These are phyloP conservation scores for Catharus bicknelli DNA, from an alignment of 2,113 vertebrate genomes.

Conservation along the genomic window DNA sequence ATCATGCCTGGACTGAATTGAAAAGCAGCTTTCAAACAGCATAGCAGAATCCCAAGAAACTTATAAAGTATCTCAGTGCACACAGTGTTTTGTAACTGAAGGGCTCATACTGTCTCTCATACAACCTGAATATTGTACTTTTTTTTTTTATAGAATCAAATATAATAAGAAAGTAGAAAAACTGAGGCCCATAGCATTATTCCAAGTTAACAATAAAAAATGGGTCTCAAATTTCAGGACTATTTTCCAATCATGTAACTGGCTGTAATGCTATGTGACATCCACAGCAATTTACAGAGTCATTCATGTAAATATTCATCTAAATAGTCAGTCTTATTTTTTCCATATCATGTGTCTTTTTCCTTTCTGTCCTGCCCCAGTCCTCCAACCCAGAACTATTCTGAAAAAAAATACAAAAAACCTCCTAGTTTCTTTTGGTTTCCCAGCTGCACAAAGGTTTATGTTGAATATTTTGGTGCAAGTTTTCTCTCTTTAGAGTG, in stretches of 20 bases:
- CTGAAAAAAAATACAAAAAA: background rate
- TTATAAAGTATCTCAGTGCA: background rate
- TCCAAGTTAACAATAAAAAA: background rate
- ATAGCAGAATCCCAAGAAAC: background rate
- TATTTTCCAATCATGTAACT: background rate
- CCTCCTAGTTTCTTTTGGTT: accelerated
- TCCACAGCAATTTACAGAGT: background rate
- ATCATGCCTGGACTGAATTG: background rate
- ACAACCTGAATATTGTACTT: background rate
- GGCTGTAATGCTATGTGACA: background rate
- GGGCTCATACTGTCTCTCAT: background rate
- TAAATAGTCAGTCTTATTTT: background rate
- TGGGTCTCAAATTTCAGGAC: background rate
- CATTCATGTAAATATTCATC: background rate
- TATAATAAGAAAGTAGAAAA: background rate
- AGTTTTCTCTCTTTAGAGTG: background rate
- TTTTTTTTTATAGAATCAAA: background rate
- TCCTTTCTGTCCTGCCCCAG: background rate
- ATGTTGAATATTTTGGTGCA: background rate
- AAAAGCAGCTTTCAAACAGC: background rate
- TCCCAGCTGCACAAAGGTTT: background rate
- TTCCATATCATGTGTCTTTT: background rate
- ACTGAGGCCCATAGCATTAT: accelerated
- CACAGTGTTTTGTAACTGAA: background rate
- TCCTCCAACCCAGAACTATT: background rate